Evolutionary conservation across 2,888 invertebrate species (phyloP).

Genomic region (Himalopsyche kuldschensis): DNA sequence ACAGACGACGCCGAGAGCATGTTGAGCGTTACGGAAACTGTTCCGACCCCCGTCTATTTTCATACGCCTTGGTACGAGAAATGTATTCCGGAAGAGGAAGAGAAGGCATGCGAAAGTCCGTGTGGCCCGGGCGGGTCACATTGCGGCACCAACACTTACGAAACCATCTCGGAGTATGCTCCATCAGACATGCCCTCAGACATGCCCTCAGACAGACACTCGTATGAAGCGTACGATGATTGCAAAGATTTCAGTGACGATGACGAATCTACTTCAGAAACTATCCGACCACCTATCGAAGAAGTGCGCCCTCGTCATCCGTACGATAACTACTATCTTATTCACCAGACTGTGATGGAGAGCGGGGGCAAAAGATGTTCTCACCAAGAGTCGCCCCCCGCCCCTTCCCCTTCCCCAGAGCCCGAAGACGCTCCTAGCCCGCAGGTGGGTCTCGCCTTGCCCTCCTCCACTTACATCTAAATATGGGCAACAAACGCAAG

Average conservation of each 20-base stretch:
- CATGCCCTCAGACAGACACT: neutral
- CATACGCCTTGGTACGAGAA: slow-evolving; percentile 32
- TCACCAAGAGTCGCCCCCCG: slow-evolving; percentile 51
- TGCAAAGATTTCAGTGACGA: neutral
- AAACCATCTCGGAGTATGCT: neutral
- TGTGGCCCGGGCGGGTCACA: slow-evolving; percentile 29
- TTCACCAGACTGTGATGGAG: slow-evolving; percentile 52
- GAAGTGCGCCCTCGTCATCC: slow-evolving; percentile 55
- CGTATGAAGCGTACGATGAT: neutral
- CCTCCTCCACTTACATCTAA: slow-evolving; percentile 19
- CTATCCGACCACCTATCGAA: slow-evolving; percentile 41
- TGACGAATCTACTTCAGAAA: neutral
- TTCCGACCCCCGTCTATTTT: neutral
- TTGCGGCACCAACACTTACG: slow-evolving; percentile 16
- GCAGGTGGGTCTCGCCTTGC: slow-evolving; percentile 39
- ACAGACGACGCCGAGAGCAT: slow-evolving; percentile 18
- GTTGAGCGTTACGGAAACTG: neutral
- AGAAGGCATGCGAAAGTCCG: neutral
- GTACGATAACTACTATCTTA: slow-evolving; percentile 56
- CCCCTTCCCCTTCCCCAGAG: slow-evolving; percentile 46
- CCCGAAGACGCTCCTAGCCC: slow-evolving; percentile 17
- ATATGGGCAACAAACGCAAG: neutral
- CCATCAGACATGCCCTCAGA: neutral
- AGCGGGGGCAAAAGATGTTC: slow-evolving; percentile 53
- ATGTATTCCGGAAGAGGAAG: slow-evolving; percentile 20